These are phyloP conservation scores for Yponomeuta evonymella DNA, from an alignment of 2,888 invertebrate species.

Conservation along the genomic window DNA sequence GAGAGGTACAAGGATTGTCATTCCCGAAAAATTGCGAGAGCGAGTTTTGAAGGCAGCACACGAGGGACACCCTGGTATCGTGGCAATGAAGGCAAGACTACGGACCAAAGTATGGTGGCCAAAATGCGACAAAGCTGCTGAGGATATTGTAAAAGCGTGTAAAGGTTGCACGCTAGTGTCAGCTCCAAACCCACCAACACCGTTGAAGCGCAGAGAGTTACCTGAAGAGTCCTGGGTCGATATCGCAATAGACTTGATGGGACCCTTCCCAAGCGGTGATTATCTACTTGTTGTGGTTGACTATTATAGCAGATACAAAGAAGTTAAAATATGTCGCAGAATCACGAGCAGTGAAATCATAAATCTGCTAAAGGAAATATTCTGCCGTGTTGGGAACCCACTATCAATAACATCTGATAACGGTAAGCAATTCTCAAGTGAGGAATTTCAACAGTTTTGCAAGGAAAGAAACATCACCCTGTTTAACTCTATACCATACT, in stretches of 20 bases:
- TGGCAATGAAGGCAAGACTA: conserved; percentile 36
- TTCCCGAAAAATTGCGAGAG: conserved; percentile 20
- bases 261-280: conserved; percentile 17
- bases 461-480: too few relatives aligned
- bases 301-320: conserved; percentile 17
- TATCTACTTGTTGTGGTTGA: conserved; percentile 16
- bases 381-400: conserved; percentile 25
- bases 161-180: conserved; percentile 26
- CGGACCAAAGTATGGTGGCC: conserved; percentile 45
- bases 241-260: conserved; percentile 18
- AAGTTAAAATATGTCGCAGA: conserved; percentile 14
- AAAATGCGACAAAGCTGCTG: conserved; percentile 32
- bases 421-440: too few relatives aligned
- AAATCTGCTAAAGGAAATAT: conserved; percentile 13
- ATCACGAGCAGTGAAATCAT: conserved; percentile 14
- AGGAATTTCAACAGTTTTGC: too few relatives aligned
- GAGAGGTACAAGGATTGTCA: conserved; percentile 26
- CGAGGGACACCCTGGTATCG: conserved; percentile 30
- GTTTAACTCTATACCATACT: too few relatives aligned
- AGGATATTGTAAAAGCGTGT: conserved; percentile 22
- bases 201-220: conserved; percentile 18
- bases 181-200: conserved; percentile 21
- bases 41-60: conserved; percentile 23
- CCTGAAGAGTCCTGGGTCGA: conserved; percentile 17
- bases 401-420: not conserved